phyloP scores from a whole-genome alignment of 2,797 vertebrate genomes.

The Poeciliopsis paucimaculata region DNA sequence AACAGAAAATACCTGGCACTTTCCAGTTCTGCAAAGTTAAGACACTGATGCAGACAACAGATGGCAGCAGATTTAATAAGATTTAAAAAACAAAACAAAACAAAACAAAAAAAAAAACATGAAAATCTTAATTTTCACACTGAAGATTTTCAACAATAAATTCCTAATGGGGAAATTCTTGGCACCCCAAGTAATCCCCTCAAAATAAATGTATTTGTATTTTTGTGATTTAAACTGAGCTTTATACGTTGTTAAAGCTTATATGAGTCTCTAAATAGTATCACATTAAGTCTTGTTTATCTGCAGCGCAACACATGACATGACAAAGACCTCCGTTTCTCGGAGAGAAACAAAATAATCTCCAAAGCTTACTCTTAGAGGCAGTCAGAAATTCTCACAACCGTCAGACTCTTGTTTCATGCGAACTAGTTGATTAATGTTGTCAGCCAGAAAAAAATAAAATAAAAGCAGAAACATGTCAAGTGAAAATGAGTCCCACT shows the following conservation, averaged over 20 bases:
- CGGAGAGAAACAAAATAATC: neutral
- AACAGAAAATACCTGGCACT: neutral
- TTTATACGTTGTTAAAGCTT: neutral
- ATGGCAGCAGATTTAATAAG: neutral
- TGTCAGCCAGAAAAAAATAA: neutral
- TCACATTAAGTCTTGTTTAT: neutral
- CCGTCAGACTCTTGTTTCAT: neutral
- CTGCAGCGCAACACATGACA: neutral
- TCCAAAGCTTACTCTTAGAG: no score
- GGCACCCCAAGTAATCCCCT: neutral
- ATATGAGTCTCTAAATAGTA: neutral
- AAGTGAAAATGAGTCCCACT: neutral
- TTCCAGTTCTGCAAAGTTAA: neutral
- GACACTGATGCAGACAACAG: neutral
- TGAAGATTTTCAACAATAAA: neutral
- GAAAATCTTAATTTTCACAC: neutral
- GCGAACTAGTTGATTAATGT: neutral
- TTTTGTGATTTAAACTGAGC: neutral
- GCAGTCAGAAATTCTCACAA: neutral
- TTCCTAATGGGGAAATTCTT: neutral
- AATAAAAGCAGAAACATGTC: neutral
- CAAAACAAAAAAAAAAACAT: neutral
- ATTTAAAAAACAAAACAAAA: neutral
- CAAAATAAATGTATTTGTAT: neutral
- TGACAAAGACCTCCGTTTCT: neutral